Evolutionary conservation across 2,797 vertebrate genomes (phyloP), one percentile per base, ranked within the genome.

Genomic region (Momotus momota): DNA sequence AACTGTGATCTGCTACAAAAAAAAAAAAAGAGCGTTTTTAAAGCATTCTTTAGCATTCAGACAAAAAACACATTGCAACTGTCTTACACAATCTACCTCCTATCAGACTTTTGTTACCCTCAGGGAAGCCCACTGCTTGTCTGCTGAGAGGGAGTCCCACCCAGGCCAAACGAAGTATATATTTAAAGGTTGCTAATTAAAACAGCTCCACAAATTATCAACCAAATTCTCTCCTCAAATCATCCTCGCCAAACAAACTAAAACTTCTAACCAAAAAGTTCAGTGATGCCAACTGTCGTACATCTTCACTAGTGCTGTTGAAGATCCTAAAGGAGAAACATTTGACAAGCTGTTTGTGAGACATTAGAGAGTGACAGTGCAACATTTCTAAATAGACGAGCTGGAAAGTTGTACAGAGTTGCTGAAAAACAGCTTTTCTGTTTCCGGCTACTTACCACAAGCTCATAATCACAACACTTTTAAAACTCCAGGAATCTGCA

Each of bases 401-500:
- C 62, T 90, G 43, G 67, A 82, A 96, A 55, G 10, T 48, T 69
- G 9, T 40, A 84, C 12, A 54, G 77, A 85, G 82, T 40, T 91
- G 40, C 78, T 74, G 85, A 90, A 82, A 94, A 96, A 79, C n/a
- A 83, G 11, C 9, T 85, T 93, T 93, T 96, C 58, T 95, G 73
- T 80, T 96, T 93, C 93, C 58, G 66, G 81, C 74, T 79, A 62
- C 81, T 89, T 80, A 90, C 62, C 90, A 93, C 79, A 96, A 92
- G 69, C 64, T 57, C 74, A 67, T 66, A 77, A 96, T 82, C 80
- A 79, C 86, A 94, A 48, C 64, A 79, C 78, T 96, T 94, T 92
- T 58, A 84, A 79, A 96, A 88, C 92, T 97, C 91, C 48, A n/a
- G 81, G 90, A 97, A 96, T 89, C 78, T 94, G 94, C 80, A 92